Base-by-base conservation (phyloP, 2,113 vertebrate genomes). In the Craseonycteris thonglongyai region DNA sequence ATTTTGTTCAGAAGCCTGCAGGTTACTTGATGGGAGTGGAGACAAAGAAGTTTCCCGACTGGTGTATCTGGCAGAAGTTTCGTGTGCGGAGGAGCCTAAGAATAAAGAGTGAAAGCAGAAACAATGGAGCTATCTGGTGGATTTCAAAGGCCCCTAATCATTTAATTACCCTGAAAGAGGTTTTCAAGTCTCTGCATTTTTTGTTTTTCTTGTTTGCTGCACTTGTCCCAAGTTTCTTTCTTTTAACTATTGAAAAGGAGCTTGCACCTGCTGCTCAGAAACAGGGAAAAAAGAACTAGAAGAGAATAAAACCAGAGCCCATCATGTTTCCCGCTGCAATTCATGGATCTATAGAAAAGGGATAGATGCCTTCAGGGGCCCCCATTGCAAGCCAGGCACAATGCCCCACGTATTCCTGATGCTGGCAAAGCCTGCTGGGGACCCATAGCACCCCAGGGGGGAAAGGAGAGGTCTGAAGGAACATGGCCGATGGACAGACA, bases 111-210 rank as follows among this genome's bases (percentile, higher is more conserved):
- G 92, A 97, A 96, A 96, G 74, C 61, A 96, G 96, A 97, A 97
- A 93, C 90, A 96, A 89, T 95, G 97, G 97, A 97, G 66, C 96
- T 95, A 95, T 96, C 93, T 38, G 16, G 65, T 56, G 78, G 71
- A 66, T 97, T 98, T 97, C 97, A 97, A 97, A 97, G 96, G 83
- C 92, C 94, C 80, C 94, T 96, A 96, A 97, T 98, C 89, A 97
- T 96, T 97, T 98, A 97, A 98, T 98, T 97, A 97, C 96, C 95
- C 97, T 95, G 97, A 97, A 98, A 96, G 85, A 97, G 94, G 83
- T 98, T 97, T 98, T 97, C 97, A 96, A 97, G 96, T 97, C 78
- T 75, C 93, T 92, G 66, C 93, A 72, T 7, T 97, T 93, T 81
- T 7, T 97, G 92, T 81, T 66, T 94, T 68, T 54, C 63, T 88